A percentile compares a stretch with the other conserved stretches of the same genome.
Conservation (phyloP, 2,888 invertebrate genomes). For the Eupsilia transversa region DNA sequence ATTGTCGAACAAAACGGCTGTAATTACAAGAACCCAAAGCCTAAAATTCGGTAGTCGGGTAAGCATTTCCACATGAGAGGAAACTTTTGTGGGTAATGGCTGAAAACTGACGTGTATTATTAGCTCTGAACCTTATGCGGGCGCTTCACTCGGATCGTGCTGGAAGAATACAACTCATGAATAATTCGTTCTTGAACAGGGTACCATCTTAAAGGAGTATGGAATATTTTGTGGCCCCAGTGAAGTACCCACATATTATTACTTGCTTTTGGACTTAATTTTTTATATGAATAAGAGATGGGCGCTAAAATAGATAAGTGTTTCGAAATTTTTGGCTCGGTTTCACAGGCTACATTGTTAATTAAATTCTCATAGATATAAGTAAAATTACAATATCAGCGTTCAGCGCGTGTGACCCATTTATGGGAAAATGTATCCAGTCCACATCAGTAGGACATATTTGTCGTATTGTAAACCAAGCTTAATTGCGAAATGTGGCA, state of each 20-base stretch:
- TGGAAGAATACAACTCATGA: constrained; percentile 54
- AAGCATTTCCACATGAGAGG: constrained; percentile 47
- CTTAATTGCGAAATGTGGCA: constrained; percentile 62
- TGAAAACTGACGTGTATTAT: constrained; percentile 56
- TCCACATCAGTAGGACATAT: constrained; percentile 26
- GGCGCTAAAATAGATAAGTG: neutral
- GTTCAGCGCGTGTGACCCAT: constrained; percentile 19
- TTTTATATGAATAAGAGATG: constrained; percentile 41
- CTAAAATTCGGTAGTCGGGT: constrained; percentile 33
- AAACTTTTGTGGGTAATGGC: constrained; percentile 51
- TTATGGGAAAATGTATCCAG: constrained; percentile 12
- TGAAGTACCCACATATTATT: neutral
- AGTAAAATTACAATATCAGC: constrained; percentile 9
- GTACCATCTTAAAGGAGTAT: constrained; percentile 29
- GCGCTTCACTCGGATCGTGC: constrained; percentile 37
- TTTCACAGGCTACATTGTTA: neutral
- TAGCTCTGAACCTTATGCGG: constrained; percentile 49
- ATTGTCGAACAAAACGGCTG: constrained; percentile 45
- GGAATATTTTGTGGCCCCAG: constrained; percentile 24
- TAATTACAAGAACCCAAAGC: constrained; percentile 54
- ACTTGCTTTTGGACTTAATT: constrained; percentile 10
- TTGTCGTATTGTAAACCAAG: constrained; percentile 57
- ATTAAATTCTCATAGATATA: constrained; percentile 1
- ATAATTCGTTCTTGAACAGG: constrained; percentile 47
- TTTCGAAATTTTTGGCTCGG: constrained; percentile 1